These are phyloP conservation scores for Callopanchax toddi DNA, from an alignment of 2,113 vertebrate genomes.

Conservation along the genomic window DNA sequence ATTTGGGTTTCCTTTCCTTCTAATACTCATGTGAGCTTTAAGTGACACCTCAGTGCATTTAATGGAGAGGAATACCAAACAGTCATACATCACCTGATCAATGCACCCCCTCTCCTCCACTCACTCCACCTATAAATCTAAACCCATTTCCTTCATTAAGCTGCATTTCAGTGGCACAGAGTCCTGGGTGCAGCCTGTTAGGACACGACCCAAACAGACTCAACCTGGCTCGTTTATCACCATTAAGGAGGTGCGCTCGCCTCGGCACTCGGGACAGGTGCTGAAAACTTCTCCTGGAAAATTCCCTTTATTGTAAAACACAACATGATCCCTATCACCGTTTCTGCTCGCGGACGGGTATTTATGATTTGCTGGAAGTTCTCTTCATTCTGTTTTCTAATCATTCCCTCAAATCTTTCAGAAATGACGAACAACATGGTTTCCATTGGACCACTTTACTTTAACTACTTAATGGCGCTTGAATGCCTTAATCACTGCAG, in stretches of 20 bases:
- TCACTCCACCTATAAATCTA: slow-evolving; percentile 5
- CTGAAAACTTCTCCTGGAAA: slow-evolving; percentile 42
- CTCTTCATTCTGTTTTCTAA: slow-evolving; percentile 19
- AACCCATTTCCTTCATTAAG: slow-evolving; percentile 39
- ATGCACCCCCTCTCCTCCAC: too few relatives aligned
- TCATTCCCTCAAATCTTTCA: slow-evolving; percentile 23
- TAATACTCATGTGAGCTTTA: too few relatives aligned
- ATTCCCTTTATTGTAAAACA: slow-evolving; percentile 37
- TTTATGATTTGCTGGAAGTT: slow-evolving; percentile 12
- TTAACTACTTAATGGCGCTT: slow-evolving; percentile 71
- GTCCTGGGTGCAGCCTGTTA: slow-evolving; percentile 56
- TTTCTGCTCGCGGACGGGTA: slow-evolving; percentile 4
- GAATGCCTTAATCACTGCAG: slow-evolving; percentile 51
- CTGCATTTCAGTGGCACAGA: slow-evolving; percentile 28
- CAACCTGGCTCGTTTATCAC: slow-evolving; percentile 53
- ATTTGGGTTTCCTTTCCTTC: too few relatives aligned
- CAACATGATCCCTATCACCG: slow-evolving; percentile 27
- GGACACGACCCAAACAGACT: slow-evolving; percentile 58
- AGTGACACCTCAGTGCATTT: too few relatives aligned
- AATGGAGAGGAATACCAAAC: too few relatives aligned
- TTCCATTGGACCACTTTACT: slow-evolving; percentile 65
- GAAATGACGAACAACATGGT: slow-evolving; percentile 51
- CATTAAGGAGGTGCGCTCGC: slow-evolving; percentile 49
- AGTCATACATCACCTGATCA: too few relatives aligned
- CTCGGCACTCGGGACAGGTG: slow-evolving; percentile 39